These are phyloP conservation scores for Platycheirus rosarum DNA, from an alignment of 2,888 invertebrate species.

Conservation along the genomic window DNA sequence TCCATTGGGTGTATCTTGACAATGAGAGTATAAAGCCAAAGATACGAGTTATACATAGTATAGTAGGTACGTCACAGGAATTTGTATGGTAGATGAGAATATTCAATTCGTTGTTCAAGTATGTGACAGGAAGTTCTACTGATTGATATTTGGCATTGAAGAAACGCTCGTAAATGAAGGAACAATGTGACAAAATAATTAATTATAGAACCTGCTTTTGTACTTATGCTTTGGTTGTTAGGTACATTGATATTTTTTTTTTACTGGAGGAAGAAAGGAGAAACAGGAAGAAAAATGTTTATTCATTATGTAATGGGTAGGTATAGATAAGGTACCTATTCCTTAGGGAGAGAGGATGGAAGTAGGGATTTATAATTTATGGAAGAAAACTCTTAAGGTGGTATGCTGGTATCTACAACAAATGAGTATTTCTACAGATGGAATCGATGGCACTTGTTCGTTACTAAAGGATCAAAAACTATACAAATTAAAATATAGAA, in stretches of 20 bases:
- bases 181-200: constrained; percentile 64
- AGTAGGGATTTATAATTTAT: background rate
- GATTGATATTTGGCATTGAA: constrained; percentile 72
- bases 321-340: background rate
- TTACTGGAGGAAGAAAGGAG: background rate
- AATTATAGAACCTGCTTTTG: constrained; percentile 30
- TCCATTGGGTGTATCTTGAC: constrained; percentile 57
- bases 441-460: too few relatives aligned
- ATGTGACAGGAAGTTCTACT: constrained; percentile 70
- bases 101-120: constrained; percentile 9
- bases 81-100: constrained; percentile 2
- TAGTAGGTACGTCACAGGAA: background rate
- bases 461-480: too few relatives aligned
- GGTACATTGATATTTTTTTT: background rate
- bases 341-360: background rate
- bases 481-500: too few relatives aligned
- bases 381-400: too few relatives aligned
- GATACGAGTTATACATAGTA: constrained; percentile 3
- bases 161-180: constrained; percentile 37
- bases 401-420: too few relatives aligned
- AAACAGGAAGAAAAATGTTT: constrained; percentile 11
- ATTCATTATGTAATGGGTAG: background rate
- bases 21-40: constrained; percentile 36
- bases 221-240: constrained; percentile 4
- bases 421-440: too few relatives aligned